Evolutionary conservation across 2,888 invertebrate species (phyloP).

Genomic region (Hemithea aestivaria): DNA sequence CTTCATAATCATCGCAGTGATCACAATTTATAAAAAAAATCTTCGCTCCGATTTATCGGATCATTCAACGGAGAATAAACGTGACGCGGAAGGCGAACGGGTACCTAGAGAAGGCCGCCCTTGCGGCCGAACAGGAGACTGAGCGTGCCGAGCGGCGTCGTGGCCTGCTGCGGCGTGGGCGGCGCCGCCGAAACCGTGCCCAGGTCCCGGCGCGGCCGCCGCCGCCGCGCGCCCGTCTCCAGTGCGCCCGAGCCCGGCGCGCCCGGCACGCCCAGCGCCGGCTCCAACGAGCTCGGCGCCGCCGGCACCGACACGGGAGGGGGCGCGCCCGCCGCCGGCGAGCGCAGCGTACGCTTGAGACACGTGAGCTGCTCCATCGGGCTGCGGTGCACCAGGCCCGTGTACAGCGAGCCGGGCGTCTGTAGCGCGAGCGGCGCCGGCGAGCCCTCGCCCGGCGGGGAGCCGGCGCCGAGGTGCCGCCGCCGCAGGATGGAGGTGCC

Average conservation of each 20-base stretch:
- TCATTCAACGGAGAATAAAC: slow-evolving; percentile 1
- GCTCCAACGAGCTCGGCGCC: slow-evolving; percentile 44
- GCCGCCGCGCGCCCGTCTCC: slow-evolving; percentile 64
- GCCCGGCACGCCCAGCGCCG: slow-evolving; percentile 79
- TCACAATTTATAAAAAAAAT: slow-evolving; percentile 32
- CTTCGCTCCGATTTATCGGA: slow-evolving; percentile 2
- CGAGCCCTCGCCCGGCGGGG: slow-evolving; percentile 78
- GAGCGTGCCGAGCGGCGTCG: slow-evolving; percentile 84
- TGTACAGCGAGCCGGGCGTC: slow-evolving; percentile 78
- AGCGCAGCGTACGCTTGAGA: slow-evolving; percentile 77
- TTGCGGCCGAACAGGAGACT: slow-evolving; percentile 91
- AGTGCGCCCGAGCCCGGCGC: slow-evolving; percentile 80
- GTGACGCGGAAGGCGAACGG: neutral
- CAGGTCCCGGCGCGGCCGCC: slow-evolving; percentile 29
- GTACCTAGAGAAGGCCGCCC: slow-evolving; percentile 83
- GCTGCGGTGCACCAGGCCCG: slow-evolving; percentile 82
- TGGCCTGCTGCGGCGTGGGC: slow-evolving; percentile 45
- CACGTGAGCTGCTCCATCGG: slow-evolving; percentile 90
- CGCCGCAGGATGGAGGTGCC: slow-evolving; percentile 66
- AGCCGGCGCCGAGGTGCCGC: slow-evolving; percentile 78
- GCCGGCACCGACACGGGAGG: slow-evolving; percentile 38
- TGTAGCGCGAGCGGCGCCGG: slow-evolving; percentile 82
- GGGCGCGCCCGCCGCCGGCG: slow-evolving; percentile 57
- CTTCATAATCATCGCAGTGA: slow-evolving; percentile 6
- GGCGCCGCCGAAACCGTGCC: slow-evolving; percentile 17